Base-by-base conservation (phyloP, 2,113 vertebrate genomes). In the Varanus salvator region DNA sequence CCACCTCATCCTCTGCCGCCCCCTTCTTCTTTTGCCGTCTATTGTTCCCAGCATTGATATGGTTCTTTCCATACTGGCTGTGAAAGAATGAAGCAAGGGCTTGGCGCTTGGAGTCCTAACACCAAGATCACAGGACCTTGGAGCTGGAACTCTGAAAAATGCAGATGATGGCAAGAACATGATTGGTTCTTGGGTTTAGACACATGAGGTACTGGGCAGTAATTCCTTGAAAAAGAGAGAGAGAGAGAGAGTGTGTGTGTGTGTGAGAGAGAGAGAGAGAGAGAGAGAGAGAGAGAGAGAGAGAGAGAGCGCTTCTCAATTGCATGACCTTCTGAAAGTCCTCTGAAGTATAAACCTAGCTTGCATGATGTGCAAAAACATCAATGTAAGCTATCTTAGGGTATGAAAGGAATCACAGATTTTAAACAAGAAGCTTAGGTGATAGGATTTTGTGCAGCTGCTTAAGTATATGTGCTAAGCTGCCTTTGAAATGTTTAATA, bases 401-500 rank as follows among this genome's bases (percentile, higher is more conserved):
- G 34, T 52, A 29, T 4, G 9, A 57, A 72, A 34, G 31, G 19
- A 52, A 87, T 19, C 75, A 50, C 17, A 3, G 44, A 4, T 69
- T 69, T 87, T 25, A 69, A 80, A 80, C 52, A 64, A 89, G 50
- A 84, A 17, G 6, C 88, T 84, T 66, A 66, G 80, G 57, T 17
- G 38, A 54, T 80, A 31, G 50, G 44, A 34, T 80, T 68, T n/a
- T 80, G 25, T 87, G 34, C 48, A 78, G 64, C 44, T 38, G 64
- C 48, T 76, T 80, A 87, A 76, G 60, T 80, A 11, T 69, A 69
- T 87, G 29, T 68, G 54, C 38, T 66, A 89, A 80, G 50, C 34
- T 66, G 19, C 44, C 31, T 81, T 68, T 29, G 38, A 52, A n/a
- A 68, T 87, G 75, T 80, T 80, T 92, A 92, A 91, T 81, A 89